Evolutionary conservation across 2,888 invertebrate genomes (phyloP).

Genomic region (Agelastica alni): DNA sequence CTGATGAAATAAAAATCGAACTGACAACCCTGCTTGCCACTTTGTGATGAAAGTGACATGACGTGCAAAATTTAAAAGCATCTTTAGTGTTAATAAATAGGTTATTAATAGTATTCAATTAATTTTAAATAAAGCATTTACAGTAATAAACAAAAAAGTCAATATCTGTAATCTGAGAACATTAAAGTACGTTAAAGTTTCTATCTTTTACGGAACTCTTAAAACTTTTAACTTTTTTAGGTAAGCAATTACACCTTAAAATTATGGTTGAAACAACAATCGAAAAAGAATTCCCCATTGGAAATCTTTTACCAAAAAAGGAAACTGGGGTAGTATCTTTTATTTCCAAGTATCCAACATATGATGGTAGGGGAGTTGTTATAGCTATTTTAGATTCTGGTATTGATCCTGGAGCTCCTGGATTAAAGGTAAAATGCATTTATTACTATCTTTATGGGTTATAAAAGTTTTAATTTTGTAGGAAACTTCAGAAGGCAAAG

Average conservation of each 20-base stretch:
- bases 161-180: no score
- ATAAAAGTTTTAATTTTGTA: conserved; percentile 52
- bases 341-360: conserved; percentile 83
- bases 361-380: conserved; percentile 87
- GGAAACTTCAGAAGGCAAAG: conserved; percentile 85
- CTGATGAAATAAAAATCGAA: no score
- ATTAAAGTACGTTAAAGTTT: no score
- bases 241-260: no score
- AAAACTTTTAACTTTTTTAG: no score
- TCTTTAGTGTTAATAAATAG: conserved; percentile 1
- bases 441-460: conserved; percentile 3
- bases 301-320: conserved; percentile 88
- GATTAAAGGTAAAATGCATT: conserved; percentile 76
- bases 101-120: conserved; percentile 3
- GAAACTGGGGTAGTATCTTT: conserved; percentile 91
- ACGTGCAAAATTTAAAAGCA: conserved; percentile 7
- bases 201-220: no score
- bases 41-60: conserved; percentile 4
- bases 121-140: neutral
- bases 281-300: conserved; percentile 70
- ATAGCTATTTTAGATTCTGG: conserved; percentile 98
- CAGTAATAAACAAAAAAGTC: neutral
- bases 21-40: no score
- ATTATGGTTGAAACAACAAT: conserved; percentile 33
- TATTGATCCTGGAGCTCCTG: conserved; percentile 94